Evolutionary conservation across 2,797 vertebrate genomes (phyloP), one percentile per base, ranked within the genome.

Genomic region (Nyctibius grandis): DNA sequence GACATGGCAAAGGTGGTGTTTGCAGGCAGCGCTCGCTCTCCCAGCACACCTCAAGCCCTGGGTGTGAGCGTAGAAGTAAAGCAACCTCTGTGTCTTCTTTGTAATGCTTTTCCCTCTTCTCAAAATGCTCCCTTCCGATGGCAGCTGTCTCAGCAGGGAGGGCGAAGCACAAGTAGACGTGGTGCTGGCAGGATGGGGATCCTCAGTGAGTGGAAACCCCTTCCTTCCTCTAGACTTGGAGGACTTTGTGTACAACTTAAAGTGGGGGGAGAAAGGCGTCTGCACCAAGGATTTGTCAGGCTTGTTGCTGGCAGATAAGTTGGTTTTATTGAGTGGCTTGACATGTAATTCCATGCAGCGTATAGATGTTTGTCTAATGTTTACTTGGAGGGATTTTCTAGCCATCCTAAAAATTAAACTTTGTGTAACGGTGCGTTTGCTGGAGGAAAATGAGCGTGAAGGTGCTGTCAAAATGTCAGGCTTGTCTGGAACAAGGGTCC

Each of bases 391-490:
- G 57, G 76, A 38, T 80, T 67, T 94, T 40, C 42, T 64, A 48
- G 31, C 85, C 38, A 33, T 68, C 84, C 65, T 63, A 59, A 82
- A 76, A 92, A 81, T 47, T 73, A 69, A 84, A 63, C 63, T 56
- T 56, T 9, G 34, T 51, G 40, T 70, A 80, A 82, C 11, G 33
- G 57, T 51, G n/a, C 34, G 1, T 81, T 89, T 85, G 48, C 88
- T 91, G 1, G 0, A 44, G 68, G 72, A 88, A 78, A 85, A 65
- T 4, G 33, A 65, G 38, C 5, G 45, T 56, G 57, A 74, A 48
- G 56, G 56, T 65, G 73, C 78, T 92, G 90, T 89, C 85, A 80
- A 48, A 85, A 79, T 18, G 64, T 75, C 93, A 70, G 44, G 34
- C 40, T 68, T 59, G 67, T 70, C 79, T 79, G 87, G 48, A 85